A percentile compares a stretch with the other conserved stretches of the same genome.
Evolutionary conservation across 1,140 invertebrate species (phyloP).

Genomic region (Vanessa atalanta): DNA sequence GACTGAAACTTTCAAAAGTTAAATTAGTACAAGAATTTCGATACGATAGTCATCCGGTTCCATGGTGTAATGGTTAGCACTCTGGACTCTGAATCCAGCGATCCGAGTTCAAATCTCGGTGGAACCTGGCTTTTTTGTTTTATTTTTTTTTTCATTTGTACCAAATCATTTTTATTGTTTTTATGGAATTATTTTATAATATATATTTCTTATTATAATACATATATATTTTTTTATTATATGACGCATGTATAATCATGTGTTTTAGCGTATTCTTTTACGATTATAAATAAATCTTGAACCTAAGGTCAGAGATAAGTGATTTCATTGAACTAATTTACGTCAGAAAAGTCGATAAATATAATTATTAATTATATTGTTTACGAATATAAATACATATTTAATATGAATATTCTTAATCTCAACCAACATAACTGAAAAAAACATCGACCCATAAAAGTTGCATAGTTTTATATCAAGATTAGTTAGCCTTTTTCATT

Average conservation of each 20-base stretch:
- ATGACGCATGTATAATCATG: neutral
- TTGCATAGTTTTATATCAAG: too few relatives aligned
- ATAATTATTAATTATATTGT: neutral
- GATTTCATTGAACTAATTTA: constrained; percentile 21
- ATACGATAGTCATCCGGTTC: constrained; percentile 48
- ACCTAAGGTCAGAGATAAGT: constrained; percentile 9
- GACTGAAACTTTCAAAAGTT: neutral
- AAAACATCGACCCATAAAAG: neutral
- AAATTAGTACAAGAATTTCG: constrained; percentile 42
- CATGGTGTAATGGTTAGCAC: constrained; percentile 81
- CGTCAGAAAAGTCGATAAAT: constrained; percentile 15
- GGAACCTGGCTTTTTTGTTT: constrained; percentile 68
- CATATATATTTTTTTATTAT: neutral
- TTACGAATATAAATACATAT: neutral
- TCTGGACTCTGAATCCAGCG: constrained; percentile 80
- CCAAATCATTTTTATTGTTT: too few relatives aligned
- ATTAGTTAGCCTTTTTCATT: too few relatives aligned
- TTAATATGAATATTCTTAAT: constrained; percentile 22
- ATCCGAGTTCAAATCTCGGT: constrained; percentile 81
- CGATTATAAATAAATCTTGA: neutral
- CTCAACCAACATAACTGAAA: neutral
- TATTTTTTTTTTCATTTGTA: constrained; percentile 18
- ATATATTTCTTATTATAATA: neutral
- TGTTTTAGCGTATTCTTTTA: neutral
- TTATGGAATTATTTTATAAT: constrained; percentile 2